Evolutionary conservation across 1,140 invertebrate genomes (phyloP).

Genomic region (Oscheius sp.): DNA sequence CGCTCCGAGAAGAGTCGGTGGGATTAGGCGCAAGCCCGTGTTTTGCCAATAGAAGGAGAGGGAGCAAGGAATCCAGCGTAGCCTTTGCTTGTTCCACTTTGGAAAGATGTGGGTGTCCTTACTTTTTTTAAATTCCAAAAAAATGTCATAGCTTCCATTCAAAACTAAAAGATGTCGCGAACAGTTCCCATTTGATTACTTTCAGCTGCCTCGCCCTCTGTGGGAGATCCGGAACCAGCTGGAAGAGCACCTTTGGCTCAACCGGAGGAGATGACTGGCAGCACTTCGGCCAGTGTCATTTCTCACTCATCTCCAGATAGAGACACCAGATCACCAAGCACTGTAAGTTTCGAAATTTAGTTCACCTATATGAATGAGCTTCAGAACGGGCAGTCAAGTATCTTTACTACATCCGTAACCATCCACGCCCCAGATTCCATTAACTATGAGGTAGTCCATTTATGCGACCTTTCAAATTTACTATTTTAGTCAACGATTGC

Average conservation of each 20-base stretch:
- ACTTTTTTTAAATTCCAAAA: background rate
- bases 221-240: conserved; percentile 18
- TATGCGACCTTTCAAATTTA: too few species aligned
- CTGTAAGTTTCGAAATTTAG: too few species aligned
- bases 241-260: conserved; percentile 43
- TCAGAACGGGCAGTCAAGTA: too few species aligned
- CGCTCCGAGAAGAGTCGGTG: background rate
- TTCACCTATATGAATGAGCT: too few species aligned
- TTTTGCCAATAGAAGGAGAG: background rate
- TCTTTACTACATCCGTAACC: too few species aligned
- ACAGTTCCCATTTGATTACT: background rate
- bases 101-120: conserved; percentile 34
- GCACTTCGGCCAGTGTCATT: conserved; percentile 14
- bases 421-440: too few species aligned
- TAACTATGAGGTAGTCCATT: too few species aligned
- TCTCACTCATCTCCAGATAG: background rate
- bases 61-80: conserved; percentile 10
- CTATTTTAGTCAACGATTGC: background rate
- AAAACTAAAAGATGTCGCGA: too few species aligned
- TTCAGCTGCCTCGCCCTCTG: conserved; percentile 36
- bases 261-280: conserved; percentile 46
- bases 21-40: background rate
- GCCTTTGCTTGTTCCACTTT: conserved; percentile 46
- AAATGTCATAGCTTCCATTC: too few species aligned
- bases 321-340: background rate